These are phyloP conservation scores for Aphrophora alni DNA, from an alignment of 2,888 invertebrate genomes.

Conservation along the genomic window DNA sequence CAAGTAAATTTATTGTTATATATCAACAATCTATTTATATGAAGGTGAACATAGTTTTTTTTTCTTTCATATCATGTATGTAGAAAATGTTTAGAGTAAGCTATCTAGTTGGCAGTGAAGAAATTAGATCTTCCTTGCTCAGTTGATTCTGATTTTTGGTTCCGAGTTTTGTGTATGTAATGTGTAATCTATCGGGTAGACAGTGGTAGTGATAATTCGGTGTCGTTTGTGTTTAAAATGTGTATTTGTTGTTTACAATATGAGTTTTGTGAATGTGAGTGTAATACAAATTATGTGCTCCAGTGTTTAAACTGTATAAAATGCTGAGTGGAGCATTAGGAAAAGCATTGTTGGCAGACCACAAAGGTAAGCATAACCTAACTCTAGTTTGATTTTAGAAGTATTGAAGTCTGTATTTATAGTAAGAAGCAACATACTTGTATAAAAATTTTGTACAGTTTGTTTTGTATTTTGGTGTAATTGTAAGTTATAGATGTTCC, in stretches of 20 bases:
- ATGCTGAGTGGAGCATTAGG: background rate
- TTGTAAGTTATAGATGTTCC: no score
- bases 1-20: background rate
- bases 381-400: background rate
- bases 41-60: background rate
- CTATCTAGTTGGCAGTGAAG: background rate
- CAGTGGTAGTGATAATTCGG: background rate
- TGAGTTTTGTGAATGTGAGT: background rate
- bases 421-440: no score
- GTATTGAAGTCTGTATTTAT: no score
- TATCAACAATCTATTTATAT: background rate
- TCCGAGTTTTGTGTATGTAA: background rate
- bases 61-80: no score
- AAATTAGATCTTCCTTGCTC: background rate
- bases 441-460: no score
- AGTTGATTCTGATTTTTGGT: background rate
- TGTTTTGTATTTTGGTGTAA: no score
- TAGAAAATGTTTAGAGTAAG: background rate
- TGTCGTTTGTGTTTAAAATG: background rate
- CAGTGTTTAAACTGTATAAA: background rate
- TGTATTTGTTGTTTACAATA: background rate
- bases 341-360: background rate
- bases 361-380: conserved; percentile 5
- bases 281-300: background rate
- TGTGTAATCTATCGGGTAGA: background rate